Base-by-base conservation (phyloP, 2,113 vertebrate species). In the Garra rufa region DNA sequence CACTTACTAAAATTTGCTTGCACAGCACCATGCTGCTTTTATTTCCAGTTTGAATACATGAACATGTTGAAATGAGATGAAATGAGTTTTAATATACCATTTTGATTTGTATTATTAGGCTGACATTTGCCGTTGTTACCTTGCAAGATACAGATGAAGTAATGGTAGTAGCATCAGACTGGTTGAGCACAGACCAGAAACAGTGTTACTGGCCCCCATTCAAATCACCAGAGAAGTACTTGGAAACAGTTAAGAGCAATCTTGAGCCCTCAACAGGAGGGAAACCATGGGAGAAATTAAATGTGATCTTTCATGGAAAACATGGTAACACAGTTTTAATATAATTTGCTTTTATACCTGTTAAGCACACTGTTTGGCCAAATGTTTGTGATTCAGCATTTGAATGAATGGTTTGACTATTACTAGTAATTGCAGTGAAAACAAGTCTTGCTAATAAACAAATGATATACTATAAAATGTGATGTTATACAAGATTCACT, bases 181-280 rank as follows among this genome's bases (percentile, higher is more conserved):
- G 77, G 77, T 63, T 80, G 55, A 80, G 38, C 26, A 9, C 7
- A 17, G 77, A 65, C n/a, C 46, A 43, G 9, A 61, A 61, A 43
- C 57, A 46, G 46, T 65, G 55, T 26, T 19, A 63, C 77, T 80
- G 55, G 77, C 77, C 77, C 9, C 77, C 77, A 44, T 79, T 63
- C 41, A 79, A 38, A 61, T 79, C 76, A 26, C 4, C 77, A 26
- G 77, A 80, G 24, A 26, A 63, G 21, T 65, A 17, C n/a, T 14
- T 9, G 24, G 38, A 44, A 44, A 59, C 57, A 17, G 24, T 63
- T 65, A 5, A 6, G 38, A 65, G 46, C 11, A 46, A 38, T 44
- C 24, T 10, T 80, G 11, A 14, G 26, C 77, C 77, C 48, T 28
- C 10, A 7, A 63, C 77, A 46, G 21, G 15, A 63, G 57, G 15